Evolutionary conservation across 2,797 vertebrate species (phyloP), one percentile per base, ranked within the genome.

Genomic region (Leptoclinus maculatus): DNA sequence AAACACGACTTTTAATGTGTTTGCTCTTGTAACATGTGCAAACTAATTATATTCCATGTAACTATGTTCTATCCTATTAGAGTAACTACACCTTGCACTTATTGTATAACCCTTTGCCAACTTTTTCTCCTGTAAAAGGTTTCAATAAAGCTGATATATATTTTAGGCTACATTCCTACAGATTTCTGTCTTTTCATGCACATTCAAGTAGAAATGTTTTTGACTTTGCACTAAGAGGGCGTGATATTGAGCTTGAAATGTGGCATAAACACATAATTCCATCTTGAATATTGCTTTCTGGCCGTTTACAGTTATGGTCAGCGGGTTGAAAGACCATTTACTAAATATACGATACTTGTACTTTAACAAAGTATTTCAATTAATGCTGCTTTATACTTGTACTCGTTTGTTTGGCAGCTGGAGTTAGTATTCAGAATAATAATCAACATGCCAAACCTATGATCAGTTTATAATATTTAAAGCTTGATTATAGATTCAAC

Each of bases 131-230:
- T 94, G 93, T 93, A 90, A 93, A 92, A 88, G 71, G 87, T 88
- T 93, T 93, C 89, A 95, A 95, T 95, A 94, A 95, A 95, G 91
- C 87, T 92, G 87, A 88, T 85, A 74, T 90, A 91, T 93, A 93
- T 94, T 92, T 92, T 93, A 92, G 88, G 84, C 87, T 88, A 88
- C 60, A 86, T 9, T 34, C 49, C 59, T 27, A 36, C 23, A 87
- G 71, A 78, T 70, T 36, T 69, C 56, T 66, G 85, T 89, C 49
- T 75, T 67, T 84, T 59, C 65, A 29, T 60, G 21, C 4, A 66
- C 32, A 49, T 29, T 27, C 54, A 59, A 21, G 62, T 12, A n/a
- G 23, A 58, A 14, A 23, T 39, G 2, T 9, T 8, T 2, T 27
- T 47, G 13, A 10, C n/a, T 23, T 49, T 38, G 68, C 39, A 12